These are phyloP conservation scores for Pachycephala philippinensis DNA, from an alignment of 2,113 vertebrate genomes.

Conservation along the genomic window DNA sequence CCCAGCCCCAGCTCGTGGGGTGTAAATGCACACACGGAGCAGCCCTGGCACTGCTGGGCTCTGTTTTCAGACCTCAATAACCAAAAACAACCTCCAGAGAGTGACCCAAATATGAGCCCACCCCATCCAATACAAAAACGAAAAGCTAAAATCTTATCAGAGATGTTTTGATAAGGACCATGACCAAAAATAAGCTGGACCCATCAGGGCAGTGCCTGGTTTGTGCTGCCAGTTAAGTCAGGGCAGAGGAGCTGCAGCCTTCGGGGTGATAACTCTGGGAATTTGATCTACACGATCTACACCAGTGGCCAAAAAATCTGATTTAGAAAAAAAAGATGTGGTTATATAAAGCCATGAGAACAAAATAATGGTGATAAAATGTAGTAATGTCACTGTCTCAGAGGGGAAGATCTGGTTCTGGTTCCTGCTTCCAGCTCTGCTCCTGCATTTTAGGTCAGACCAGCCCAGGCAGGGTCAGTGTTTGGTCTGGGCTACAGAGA, in stretches of 20 bases:
- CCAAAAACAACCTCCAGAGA: neutral
- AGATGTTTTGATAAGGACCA: neutral
- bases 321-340: neutral
- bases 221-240: neutral
- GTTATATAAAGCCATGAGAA: neutral
- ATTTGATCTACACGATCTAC: neutral
- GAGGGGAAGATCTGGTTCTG: neutral
- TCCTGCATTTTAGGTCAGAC: neutral
- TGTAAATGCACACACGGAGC: neutral
- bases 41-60: neutral
- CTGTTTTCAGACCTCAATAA: neutral
- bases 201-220: neutral
- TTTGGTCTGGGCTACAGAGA: neutral
- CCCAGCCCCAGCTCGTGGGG: accelerated
- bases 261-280: neutral
- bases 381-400: neutral
- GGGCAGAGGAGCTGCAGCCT: neutral
- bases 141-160: neutral
- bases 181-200: neutral
- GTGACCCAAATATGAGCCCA: neutral
- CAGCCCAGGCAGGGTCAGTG: neutral
- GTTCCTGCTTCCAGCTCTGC: neutral
- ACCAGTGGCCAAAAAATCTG: neutral
- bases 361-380: neutral
- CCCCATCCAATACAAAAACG: neutral